phyloP scores from a whole-genome alignment of 2,797 vertebrate species.

The Pseudochaenichthys georgianus region DNA sequence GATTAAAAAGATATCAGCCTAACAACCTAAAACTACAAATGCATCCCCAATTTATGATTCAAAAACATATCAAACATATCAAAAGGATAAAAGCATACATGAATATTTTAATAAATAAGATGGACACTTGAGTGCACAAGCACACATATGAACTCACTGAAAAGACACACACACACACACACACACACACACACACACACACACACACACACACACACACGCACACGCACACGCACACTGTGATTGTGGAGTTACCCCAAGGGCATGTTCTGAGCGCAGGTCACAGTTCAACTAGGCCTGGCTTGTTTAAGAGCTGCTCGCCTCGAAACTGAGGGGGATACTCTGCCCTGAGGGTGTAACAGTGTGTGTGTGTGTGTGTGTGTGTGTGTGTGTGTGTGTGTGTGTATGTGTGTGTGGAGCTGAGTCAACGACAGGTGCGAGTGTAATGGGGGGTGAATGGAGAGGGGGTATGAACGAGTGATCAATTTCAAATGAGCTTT shows the following conservation, averaged over 20 bases:
- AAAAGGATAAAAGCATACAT: slow-evolving; percentile 32
- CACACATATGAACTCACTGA: too few species aligned
- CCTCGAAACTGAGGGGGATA: slow-evolving; percentile 69
- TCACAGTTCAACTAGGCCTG: slow-evolving; percentile 78
- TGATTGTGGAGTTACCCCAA: slow-evolving; percentile 75
- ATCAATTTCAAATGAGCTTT: slow-evolving; percentile 77
- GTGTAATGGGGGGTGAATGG: slow-evolving; percentile 47
- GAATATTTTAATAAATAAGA: slow-evolving; percentile 56
- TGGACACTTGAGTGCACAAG: slow-evolving; percentile 35
- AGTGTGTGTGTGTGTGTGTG: slow-evolving; percentile 9
- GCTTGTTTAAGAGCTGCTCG: slow-evolving; percentile 80
- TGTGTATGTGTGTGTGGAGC: slow-evolving; percentile 29
- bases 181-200: too few species aligned
- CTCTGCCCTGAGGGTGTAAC: slow-evolving; percentile 64
- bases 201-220: slow-evolving; percentile 53
- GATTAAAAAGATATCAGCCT: slow-evolving; percentile 54
- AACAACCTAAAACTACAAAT: slow-evolving; percentile 47
- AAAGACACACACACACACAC: too few species aligned
- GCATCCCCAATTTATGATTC: slow-evolving; percentile 10
- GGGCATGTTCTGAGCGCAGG: slow-evolving; percentile 78
- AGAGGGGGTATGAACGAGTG: slow-evolving; percentile 60
- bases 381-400: slow-evolving; percentile 37
- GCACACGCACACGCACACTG: slow-evolving; percentile 57
- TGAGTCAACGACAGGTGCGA: slow-evolving; percentile 82
- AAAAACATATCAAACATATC: slow-evolving; percentile 8